phyloP scores from a whole-genome alignment of 1,140 invertebrate genomes.

The Ceratina japonica region DNA sequence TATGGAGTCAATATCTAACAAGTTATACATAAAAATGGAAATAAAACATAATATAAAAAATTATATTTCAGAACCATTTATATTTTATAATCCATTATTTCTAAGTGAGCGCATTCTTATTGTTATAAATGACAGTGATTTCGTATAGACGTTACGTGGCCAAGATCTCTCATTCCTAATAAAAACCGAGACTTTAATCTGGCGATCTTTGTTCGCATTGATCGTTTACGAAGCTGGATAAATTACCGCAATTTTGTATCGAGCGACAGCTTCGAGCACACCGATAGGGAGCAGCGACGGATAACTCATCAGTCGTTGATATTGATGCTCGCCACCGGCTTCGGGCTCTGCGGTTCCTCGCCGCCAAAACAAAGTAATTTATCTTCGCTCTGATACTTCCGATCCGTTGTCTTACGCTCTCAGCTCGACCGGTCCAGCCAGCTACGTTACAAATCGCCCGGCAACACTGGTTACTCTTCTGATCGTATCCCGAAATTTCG shows the following conservation, averaged over 20 bases:
- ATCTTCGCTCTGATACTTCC: constrained; percentile 45
- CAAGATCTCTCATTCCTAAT: no score
- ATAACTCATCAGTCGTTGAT: constrained; percentile 52
- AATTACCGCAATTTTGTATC: background rate
- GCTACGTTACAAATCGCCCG: constrained; percentile 25
- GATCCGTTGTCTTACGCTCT: constrained; percentile 51
- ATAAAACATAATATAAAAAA: no score
- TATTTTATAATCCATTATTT: no score
- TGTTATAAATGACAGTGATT: no score
- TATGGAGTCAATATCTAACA: no score
- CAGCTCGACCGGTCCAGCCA: no score
- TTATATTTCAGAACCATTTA: no score
- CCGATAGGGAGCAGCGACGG: constrained; percentile 14
- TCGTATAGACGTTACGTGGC: no score
- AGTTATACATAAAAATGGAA: no score
- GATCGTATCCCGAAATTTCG: constrained; percentile 43
- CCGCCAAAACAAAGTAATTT: constrained; percentile 63
- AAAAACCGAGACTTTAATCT: no score
- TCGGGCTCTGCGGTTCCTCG: constrained; percentile 43
- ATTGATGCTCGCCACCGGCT: constrained; percentile 41
- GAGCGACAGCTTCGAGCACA: background rate
- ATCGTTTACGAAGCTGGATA: background rate
- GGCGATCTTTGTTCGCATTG: background rate
- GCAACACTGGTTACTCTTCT: constrained; percentile 52
- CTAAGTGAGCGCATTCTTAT: no score